Conservation (phyloP, 2,113 vertebrate genomes). For the Podarcis muralis region DNA sequence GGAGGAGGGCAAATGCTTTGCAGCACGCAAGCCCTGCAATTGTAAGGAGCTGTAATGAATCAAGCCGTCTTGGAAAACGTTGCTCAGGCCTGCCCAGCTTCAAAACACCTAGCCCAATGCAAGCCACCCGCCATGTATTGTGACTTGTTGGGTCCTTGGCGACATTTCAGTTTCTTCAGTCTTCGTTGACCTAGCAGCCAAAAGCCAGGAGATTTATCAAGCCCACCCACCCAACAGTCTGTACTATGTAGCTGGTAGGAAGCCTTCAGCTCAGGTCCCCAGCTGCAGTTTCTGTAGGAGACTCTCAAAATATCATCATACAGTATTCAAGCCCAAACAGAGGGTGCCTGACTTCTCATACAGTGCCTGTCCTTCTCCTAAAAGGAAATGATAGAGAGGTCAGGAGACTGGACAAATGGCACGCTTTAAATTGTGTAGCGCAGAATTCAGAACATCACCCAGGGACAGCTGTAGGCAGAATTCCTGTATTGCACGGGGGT, state of each 20-base stretch:
- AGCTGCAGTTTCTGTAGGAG: not conserved
- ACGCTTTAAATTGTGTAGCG: too few relatives aligned
- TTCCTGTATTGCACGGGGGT: too few relatives aligned
- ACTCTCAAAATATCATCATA: not conserved
- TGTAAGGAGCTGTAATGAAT: not conserved
- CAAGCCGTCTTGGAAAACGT: not conserved
- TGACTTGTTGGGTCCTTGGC: not conserved
- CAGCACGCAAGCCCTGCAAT: not conserved
- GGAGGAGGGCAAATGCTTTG: not conserved
- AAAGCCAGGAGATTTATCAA: too few relatives aligned
- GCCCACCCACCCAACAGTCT: not conserved
- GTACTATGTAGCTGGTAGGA: not conserved
- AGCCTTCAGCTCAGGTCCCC: not conserved
- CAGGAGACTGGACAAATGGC: not conserved
- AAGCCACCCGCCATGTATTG: too few relatives aligned
- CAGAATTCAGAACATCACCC: too few relatives aligned
- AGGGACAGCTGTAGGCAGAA: too few relatives aligned
- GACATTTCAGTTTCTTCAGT: not conserved
- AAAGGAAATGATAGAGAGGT: not conserved
- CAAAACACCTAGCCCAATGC: not conserved
- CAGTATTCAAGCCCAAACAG: not conserved
- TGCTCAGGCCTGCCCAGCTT: too few relatives aligned
- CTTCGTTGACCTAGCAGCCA: not conserved
- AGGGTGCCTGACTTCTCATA: not conserved
- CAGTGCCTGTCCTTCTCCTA: not conserved